Conservation (phyloP, 1,140 invertebrate genomes). For the Microplitis mediator region DNA sequence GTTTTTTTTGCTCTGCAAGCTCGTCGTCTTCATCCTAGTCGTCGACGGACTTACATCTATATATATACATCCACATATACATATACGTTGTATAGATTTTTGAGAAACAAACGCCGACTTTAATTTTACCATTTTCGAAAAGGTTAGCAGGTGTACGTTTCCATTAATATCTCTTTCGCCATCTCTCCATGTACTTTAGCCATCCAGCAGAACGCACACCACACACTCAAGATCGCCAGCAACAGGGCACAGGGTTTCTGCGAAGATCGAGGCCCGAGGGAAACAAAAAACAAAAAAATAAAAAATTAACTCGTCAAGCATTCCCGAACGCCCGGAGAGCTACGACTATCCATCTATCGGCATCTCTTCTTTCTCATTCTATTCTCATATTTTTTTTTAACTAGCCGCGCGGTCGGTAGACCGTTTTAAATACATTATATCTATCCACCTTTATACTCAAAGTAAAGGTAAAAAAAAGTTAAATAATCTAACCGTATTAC, state of each 20-base stretch:
- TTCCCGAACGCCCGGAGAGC: neutral
- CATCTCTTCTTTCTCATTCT: neutral
- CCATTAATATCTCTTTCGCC: constrained; percentile 21
- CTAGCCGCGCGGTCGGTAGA: too few species aligned
- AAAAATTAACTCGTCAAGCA: constrained; percentile 12
- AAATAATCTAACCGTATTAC: neutral
- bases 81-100: neutral
- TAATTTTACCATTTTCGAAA: constrained; percentile 17
- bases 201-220: too few species aligned
- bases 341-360: neutral
- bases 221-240: neutral
- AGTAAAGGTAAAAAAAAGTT: neutral
- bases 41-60: neutral
- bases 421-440: neutral
- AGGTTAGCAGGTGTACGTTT: constrained; percentile 24
- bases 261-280: neutral
- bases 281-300: constrained; percentile 1
- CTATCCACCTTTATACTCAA: neutral
- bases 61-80: neutral
- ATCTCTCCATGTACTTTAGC: neutral
- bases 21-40: neutral
- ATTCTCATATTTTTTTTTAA: neutral
- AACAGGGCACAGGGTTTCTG: neutral
- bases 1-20: neutral
- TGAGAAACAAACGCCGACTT: constrained; percentile 13